These are phyloP conservation scores for Cantharis nigra DNA, from an alignment of 2,888 invertebrate genomes.

Conservation along the genomic window DNA sequence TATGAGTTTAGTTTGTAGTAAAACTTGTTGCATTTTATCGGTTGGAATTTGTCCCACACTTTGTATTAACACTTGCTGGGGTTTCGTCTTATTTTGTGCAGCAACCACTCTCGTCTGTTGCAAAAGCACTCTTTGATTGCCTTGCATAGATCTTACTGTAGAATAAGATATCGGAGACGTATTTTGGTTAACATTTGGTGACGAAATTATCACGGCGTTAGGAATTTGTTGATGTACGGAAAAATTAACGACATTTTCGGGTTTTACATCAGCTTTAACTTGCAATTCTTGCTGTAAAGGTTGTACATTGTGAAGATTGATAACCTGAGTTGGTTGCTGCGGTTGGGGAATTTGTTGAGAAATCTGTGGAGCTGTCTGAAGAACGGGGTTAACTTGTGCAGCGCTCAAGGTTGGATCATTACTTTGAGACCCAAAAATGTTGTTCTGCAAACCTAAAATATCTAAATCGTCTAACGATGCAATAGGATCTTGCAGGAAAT, in stretches of 20 bases:
- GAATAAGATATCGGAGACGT: constrained; percentile 48
- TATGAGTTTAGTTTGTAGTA: constrained; percentile 69
- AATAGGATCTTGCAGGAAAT: constrained; percentile 56
- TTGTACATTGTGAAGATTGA: constrained; percentile 6
- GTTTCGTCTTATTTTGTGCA: constrained; percentile 22
- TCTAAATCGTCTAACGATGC: constrained; percentile 58
- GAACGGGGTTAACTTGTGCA: neutral
- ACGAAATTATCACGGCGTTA: constrained; percentile 47
- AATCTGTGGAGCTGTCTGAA: neutral
- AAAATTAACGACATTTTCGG: constrained; percentile 15
- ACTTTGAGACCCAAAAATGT: constrained; percentile 37
- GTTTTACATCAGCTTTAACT: constrained; percentile 8
- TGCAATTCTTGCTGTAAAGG: constrained; percentile 4
- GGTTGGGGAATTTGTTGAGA: neutral
- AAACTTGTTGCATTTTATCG: constrained; percentile 59
- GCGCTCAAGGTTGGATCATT: constrained; percentile 8
- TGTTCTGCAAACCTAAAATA: constrained; percentile 50
- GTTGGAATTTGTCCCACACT: constrained; percentile 48
- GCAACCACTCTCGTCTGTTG: constrained; percentile 29
- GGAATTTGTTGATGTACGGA: constrained; percentile 34
- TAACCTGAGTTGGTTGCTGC: neutral
- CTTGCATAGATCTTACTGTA: constrained; percentile 38
- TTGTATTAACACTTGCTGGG: constrained; percentile 48
- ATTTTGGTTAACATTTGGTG: constrained; percentile 33
- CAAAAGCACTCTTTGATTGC: constrained; percentile 37